Evolutionary conservation across 2,797 vertebrate species (phyloP), one percentile per base, ranked within the genome.

Genomic region (Sebastes kiyomatsui): DNA sequence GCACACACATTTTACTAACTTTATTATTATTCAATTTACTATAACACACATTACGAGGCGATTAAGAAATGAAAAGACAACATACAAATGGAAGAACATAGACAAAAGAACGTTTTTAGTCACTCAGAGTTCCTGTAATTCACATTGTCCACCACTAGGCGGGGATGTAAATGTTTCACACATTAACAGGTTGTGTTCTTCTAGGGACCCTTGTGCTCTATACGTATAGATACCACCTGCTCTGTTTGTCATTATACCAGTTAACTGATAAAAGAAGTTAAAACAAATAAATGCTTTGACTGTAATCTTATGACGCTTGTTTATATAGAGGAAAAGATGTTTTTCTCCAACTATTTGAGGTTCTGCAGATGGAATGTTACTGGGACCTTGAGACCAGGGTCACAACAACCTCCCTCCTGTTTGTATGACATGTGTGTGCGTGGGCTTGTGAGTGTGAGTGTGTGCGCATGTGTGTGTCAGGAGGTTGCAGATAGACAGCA

Each of bases 121-220:
- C 25, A 16, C 6, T 59, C 27, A n/a, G 11, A 66, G 33, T 61
- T 10, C 4, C 5, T 78, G 79, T 75, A 74, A 28, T 77, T 32
- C 52, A 22, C 11, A 0, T 16, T 69, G 10, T 54, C 14, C 30
- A 62, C 92, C 92, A 92, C 90, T 81, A 88, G 92, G 72, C 6
- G 87, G 92, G 0, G 88, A n/a, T 65, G 8, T 61, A 75, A 80
- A 11, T 0, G 20, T 56, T 38, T 79, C 55, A 71, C 25, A 65
- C 14, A 4, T 4, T 23, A 30, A 32, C 46, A 25, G 27, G 67
- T 75, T 30, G 60, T 46, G 25, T 33, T 33, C n/a, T 69, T 23
- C 2, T 10, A 6, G 49, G 32, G 54, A 46, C 5, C 6, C 30
- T 35, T 52, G 18, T 61, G 7, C 14, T 59, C 35, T 60, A 18